Conservation (phyloP, 2,888 invertebrate genomes). For the Panzeria rudis region DNA sequence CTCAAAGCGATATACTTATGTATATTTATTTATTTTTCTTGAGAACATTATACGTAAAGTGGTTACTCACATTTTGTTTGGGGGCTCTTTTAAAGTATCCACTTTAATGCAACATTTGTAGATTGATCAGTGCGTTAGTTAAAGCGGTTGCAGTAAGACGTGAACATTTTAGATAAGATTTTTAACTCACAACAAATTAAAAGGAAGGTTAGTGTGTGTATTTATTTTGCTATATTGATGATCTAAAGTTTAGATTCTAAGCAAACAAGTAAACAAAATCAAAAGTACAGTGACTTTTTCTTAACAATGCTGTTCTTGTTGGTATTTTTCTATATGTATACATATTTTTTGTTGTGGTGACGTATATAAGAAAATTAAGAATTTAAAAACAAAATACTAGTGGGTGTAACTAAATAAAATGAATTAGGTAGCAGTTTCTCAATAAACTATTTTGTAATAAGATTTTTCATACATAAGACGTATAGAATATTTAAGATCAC, state of each 20-base stretch:
- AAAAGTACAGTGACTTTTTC: conserved; percentile 41
- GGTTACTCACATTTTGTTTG: neutral
- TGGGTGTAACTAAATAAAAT: conserved; percentile 27
- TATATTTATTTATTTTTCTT: neutral
- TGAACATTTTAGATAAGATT: neutral
- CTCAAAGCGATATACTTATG: neutral
- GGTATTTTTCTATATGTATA: neutral
- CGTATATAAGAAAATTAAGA: conserved; percentile 20
- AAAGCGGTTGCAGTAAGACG: conserved; percentile 58
- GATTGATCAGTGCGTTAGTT: conserved; percentile 57
- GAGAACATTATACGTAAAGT: neutral
- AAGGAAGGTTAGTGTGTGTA: conserved; percentile 50
- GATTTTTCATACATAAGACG: conserved; percentile 2
- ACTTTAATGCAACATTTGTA: conserved; percentile 25
- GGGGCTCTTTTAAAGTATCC: conserved; percentile 43
- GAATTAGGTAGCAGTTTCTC: neutral
- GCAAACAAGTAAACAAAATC: conserved; percentile 48
- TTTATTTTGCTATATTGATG: conserved; percentile 23
- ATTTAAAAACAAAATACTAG: conserved; percentile 24
- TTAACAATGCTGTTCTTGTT: conserved; percentile 18
- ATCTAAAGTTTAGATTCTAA: conserved; percentile 30
- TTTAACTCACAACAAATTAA: neutral
- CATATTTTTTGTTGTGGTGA: conserved; percentile 8
- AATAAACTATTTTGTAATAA: neutral
- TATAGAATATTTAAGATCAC: conserved; percentile 30